A percentile compares a stretch with the other conserved stretches of the same genome.
phyloP scores from a whole-genome alignment of 2,797 vertebrate genomes.

The Myotis pilosus region DNA sequence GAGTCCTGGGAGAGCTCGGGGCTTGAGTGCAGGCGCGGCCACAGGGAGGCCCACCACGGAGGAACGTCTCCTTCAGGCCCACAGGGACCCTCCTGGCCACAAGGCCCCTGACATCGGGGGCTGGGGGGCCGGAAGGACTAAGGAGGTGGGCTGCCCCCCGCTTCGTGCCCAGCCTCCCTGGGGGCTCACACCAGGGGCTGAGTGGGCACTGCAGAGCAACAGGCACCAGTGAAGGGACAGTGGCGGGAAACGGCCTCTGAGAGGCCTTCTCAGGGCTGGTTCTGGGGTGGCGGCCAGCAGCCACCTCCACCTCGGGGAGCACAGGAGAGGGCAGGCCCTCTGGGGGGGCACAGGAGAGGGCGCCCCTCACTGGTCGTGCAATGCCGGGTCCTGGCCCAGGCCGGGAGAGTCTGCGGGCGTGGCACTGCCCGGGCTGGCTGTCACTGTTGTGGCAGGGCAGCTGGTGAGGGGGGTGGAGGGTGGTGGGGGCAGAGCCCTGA shows the following conservation, averaged over 20 bases:
- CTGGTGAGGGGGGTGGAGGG: too few relatives aligned
- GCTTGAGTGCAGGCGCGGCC: fast-evolving
- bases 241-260: fast-evolving
- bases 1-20: neutral
- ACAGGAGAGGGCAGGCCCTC: neutral
- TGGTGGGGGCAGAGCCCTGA: fast-evolving
- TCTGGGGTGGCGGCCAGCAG: fast-evolving
- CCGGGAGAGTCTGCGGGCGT: fast-evolving
- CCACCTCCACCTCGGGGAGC: neutral
- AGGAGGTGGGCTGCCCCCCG: neutral
- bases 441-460: neutral
- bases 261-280: fast-evolving
- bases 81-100: neutral
- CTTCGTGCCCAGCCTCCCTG: neutral
- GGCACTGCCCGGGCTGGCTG: neutral
- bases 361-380: fast-evolving
- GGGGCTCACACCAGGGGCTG: fast-evolving
- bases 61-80: neutral
- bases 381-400: neutral
- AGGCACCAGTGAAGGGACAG: neutral
- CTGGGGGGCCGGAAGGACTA: neutral
- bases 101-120: neutral
- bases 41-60: fast-evolving
- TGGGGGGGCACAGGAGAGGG: neutral
- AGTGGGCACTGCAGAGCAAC: neutral